These are phyloP conservation scores for Boulengeromyrus knoepffleri DNA, from an alignment of 2,113 vertebrate species.

Conservation along the genomic window DNA sequence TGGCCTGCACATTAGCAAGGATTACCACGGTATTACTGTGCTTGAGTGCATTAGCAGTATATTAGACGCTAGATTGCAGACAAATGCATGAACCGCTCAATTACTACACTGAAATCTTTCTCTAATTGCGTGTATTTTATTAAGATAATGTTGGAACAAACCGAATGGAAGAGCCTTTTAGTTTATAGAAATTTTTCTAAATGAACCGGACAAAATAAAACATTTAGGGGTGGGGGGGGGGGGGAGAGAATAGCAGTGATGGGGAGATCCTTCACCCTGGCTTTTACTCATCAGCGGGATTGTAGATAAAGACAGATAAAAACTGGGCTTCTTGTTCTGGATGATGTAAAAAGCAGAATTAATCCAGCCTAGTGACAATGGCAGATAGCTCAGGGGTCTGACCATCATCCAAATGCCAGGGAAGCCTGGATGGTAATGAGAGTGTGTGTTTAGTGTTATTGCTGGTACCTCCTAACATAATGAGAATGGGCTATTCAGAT, in stretches of 20 bases:
- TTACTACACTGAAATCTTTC: constrained; percentile 48
- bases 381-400: background rate
- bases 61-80: constrained; percentile 52
- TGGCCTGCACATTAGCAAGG: constrained; percentile 48
- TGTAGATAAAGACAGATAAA: background rate
- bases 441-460: background rate
- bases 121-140: constrained; percentile 61
- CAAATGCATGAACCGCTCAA: constrained; percentile 52
- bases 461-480: background rate
- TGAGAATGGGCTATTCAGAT: background rate
- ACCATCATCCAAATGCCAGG: background rate
- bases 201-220: background rate
- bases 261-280: background rate
- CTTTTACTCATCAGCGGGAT: background rate
- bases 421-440: background rate
- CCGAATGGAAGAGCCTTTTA: constrained; percentile 46
- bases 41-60: constrained; percentile 58
- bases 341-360: constrained; percentile 2
- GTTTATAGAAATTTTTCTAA: background rate
- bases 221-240: background rate
- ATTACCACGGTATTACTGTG: constrained; percentile 54
- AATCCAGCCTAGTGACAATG: background rate
- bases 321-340: background rate
- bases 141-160: constrained; percentile 49
- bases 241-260: too few species aligned